phyloP scores from a whole-genome alignment of 1,140 invertebrate genomes.

The Drosophila carrolli region DNA sequence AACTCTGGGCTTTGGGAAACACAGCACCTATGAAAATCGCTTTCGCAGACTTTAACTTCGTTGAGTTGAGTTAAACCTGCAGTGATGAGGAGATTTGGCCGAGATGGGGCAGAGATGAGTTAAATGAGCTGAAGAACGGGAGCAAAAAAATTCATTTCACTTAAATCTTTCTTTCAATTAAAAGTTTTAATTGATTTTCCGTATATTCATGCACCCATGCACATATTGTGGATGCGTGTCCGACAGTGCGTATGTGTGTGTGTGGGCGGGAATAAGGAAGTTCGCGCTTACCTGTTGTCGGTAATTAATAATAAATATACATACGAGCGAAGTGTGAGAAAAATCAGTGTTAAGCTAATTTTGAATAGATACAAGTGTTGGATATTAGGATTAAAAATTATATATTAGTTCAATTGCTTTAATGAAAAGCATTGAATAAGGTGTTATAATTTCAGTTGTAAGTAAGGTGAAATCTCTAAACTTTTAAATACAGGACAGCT shows the following conservation, averaged over 20 bases:
- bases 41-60: slow-evolving; percentile 7
- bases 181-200: slow-evolving; percentile 76
- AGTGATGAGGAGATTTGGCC: background rate
- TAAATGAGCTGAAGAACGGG: slow-evolving; percentile 3
- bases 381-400: background rate
- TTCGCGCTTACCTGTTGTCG: slow-evolving; percentile 7
- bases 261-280: background rate
- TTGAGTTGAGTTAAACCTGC: slow-evolving; percentile 2
- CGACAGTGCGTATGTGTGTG: background rate
- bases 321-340: background rate
- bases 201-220: slow-evolving; percentile 33
- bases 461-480: no score
- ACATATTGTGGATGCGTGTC: slow-evolving; percentile 3
- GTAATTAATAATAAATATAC: slow-evolving; percentile 13
- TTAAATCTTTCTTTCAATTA: slow-evolving; percentile 79
- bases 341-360: background rate
- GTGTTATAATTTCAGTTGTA: background rate
- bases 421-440: background rate
- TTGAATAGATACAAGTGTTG: background rate
- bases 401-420: background rate
- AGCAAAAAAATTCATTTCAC: slow-evolving; percentile 58
- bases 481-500: no score
- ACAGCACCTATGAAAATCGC: background rate
- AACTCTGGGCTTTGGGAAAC: background rate
- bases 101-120: slow-evolving; percentile 9